Conservation (phyloP, 1,140 invertebrate genomes). For the Atta colombica region DNA sequence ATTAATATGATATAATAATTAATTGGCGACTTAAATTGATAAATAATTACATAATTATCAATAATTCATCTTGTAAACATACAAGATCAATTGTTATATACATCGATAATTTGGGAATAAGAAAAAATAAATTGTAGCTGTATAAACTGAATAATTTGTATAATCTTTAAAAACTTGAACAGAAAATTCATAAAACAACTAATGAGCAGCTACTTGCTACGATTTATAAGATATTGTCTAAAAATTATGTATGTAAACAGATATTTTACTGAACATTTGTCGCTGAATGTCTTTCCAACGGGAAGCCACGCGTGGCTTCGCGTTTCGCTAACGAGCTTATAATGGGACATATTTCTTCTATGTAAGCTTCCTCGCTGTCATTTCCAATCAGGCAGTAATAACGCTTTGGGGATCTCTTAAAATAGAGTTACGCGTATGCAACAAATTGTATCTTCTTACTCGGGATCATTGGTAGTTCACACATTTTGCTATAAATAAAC, state of each 20-base stretch:
- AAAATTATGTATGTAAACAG: background rate
- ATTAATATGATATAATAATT: background rate
- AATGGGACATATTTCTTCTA: slow-evolving; percentile 53
- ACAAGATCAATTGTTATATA: background rate
- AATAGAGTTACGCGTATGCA: slow-evolving; percentile 43
- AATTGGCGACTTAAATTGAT: background rate
- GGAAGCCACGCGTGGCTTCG: background rate
- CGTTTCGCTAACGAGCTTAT: slow-evolving; percentile 38
- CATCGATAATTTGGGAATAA: background rate
- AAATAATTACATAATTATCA: background rate
- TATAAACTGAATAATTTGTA: background rate
- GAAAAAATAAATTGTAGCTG: background rate
- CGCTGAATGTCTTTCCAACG: background rate
- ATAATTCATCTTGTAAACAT: background rate
- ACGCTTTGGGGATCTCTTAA: slow-evolving; percentile 29
- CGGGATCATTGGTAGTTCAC: slow-evolving; percentile 35
- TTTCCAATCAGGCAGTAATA: slow-evolving; percentile 60
- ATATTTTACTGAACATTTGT: background rate
- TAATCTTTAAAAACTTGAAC: background rate
- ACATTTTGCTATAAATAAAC: slow-evolving; percentile 44
- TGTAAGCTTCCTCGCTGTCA: slow-evolving; percentile 38
- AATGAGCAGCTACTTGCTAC: background rate
- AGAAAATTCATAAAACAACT: background rate
- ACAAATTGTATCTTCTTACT: slow-evolving; percentile 51
- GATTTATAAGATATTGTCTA: background rate